Conservation (phyloP, 2,888 invertebrate genomes). For the Agapostemon virescens region DNA sequence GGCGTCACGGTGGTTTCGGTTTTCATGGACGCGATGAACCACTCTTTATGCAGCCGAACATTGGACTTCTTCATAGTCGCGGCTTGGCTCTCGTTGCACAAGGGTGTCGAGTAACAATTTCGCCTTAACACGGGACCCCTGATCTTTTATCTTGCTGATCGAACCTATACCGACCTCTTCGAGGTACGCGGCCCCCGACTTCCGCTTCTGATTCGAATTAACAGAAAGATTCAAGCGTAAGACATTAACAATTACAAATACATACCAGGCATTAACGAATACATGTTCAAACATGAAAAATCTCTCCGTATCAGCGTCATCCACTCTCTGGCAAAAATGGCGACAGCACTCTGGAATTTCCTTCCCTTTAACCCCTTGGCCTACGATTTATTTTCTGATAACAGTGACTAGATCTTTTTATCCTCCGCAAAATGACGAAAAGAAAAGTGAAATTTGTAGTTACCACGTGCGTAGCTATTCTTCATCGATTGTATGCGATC, state of each 20-base stretch:
- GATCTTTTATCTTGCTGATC: conserved; percentile 20
- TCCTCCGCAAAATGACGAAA: too few relatives aligned
- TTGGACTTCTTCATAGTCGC: conserved; percentile 56
- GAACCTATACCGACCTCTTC: not conserved
- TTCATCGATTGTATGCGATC: too few relatives aligned
- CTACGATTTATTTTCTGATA: too few relatives aligned
- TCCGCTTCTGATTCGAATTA: conserved; percentile 23
- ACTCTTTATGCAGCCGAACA: conserved; percentile 50
- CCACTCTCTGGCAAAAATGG: not conserved
- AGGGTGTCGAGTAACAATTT: conserved; percentile 73
- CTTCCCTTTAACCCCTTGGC: too few relatives aligned
- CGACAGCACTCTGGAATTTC: not conserved
- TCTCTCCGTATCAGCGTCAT: not conserved
- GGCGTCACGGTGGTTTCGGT: conserved; percentile 58
- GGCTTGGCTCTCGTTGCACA: conserved; percentile 72
- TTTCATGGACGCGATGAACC: conserved; percentile 52
- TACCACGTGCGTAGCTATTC: too few relatives aligned
- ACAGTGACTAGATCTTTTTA: too few relatives aligned
- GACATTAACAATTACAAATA: not conserved
- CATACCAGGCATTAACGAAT: not conserved
- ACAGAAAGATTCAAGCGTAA: not conserved
- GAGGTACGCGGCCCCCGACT: not conserved
- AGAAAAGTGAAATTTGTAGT: too few relatives aligned
- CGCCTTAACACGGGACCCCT: conserved; percentile 33
- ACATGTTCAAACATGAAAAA: too few relatives aligned